Evolutionary conservation across 2,888 invertebrate genomes (phyloP).

Genomic region (Apantesis nais): DNA sequence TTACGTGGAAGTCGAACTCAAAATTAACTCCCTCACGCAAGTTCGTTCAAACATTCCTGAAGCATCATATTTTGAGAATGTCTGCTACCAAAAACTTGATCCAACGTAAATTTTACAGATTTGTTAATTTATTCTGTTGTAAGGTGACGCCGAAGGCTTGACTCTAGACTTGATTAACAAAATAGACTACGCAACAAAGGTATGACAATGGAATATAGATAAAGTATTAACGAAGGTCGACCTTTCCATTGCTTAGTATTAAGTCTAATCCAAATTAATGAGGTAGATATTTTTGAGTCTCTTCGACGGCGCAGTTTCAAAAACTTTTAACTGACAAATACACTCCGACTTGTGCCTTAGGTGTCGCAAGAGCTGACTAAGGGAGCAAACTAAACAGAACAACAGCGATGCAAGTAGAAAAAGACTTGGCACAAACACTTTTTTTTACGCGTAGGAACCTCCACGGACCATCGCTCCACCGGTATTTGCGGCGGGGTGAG

Average conservation of each 20-base stretch:
- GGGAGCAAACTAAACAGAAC: too few relatives aligned
- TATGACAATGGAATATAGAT: not conserved
- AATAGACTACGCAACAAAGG: not conserved
- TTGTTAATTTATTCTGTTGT: conserved; percentile 3
- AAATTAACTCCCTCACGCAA: not conserved
- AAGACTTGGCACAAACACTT: too few relatives aligned
- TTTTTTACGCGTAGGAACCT: too few relatives aligned
- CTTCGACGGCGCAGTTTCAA: not conserved
- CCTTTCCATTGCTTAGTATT: not conserved
- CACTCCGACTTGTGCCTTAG: too few relatives aligned
- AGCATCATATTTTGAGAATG: conserved; percentile 6
- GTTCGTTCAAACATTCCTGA: not conserved
- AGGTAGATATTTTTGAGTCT: not conserved
- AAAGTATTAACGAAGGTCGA: not conserved
- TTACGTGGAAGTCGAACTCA: not conserved
- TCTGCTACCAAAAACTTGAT: conserved; percentile 1
- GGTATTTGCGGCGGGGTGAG: too few relatives aligned
- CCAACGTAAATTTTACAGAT: not conserved
- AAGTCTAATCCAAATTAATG: not conserved
- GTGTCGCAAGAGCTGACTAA: too few relatives aligned
- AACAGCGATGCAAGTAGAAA: too few relatives aligned
- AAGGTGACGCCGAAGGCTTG: not conserved
- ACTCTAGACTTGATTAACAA: not conserved
- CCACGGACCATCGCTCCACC: too few relatives aligned
- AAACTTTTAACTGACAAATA: too few relatives aligned